Evolutionary conservation across 2,888 invertebrate species (phyloP).

Genomic region (Dioctria linearis): DNA sequence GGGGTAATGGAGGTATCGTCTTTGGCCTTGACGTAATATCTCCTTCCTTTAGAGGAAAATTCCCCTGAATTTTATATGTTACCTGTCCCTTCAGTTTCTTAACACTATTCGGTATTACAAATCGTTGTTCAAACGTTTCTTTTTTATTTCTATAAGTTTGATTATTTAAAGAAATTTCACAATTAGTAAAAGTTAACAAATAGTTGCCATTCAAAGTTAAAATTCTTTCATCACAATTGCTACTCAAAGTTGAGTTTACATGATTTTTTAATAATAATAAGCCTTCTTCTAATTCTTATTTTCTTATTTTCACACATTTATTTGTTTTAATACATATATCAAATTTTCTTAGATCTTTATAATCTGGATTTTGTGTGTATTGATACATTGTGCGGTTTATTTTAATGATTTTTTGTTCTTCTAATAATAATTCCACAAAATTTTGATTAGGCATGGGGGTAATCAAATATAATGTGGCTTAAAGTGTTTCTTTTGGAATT

Average conservation of each 20-base stretch:
- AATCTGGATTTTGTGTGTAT: constrained; percentile 1
- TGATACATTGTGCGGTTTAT: too few relatives aligned
- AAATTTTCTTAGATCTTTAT: constrained; percentile 12
- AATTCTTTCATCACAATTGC: constrained; percentile 20
- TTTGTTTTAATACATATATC: background rate
- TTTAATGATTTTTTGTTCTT: too few relatives aligned
- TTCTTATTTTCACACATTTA: background rate
- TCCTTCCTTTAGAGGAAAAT: too few relatives aligned
- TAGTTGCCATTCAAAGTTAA: constrained; percentile 22
- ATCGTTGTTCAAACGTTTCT: too few relatives aligned
- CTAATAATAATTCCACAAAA: too few relatives aligned
- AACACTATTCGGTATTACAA: too few relatives aligned
- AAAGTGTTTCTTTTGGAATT: constrained; percentile 47
- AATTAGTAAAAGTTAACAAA: constrained; percentile 24
- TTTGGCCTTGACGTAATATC: too few relatives aligned
- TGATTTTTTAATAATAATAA: constrained; percentile 5
- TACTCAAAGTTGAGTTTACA: constrained; percentile 19
- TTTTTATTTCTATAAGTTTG: too few relatives aligned
- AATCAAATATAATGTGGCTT: constrained; percentile 2
- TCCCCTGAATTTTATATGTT: too few relatives aligned
- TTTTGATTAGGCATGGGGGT: constrained; percentile 26
- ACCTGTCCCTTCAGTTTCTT: too few relatives aligned
- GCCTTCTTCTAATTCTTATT: constrained; percentile 8
- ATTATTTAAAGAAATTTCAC: constrained; percentile 18
- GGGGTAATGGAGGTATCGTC: too few relatives aligned